Conservation (phyloP, 2,888 invertebrate species). For the Meghimatium bilineatum region DNA sequence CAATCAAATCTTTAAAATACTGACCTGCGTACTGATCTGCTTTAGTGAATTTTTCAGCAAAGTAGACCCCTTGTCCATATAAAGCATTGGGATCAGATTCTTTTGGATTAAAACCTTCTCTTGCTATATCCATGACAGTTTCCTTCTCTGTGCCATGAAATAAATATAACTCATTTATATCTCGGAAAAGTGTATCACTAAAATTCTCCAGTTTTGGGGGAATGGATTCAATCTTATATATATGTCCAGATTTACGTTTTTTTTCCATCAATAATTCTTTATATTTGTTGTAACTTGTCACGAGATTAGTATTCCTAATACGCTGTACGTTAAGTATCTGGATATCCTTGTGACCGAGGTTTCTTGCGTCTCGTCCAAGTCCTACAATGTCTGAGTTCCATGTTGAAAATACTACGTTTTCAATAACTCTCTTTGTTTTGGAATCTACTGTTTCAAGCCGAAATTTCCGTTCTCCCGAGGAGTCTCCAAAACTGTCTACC, state of each 20-base stretch:
- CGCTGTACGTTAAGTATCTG: neutral
- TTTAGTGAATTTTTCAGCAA: neutral
- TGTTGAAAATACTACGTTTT: neutral
- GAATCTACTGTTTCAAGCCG: neutral
- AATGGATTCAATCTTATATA: neutral
- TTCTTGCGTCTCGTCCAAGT: neutral
- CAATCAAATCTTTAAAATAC: neutral
- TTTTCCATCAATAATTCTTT: neutral
- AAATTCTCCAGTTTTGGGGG: neutral
- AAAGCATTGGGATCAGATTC: neutral
- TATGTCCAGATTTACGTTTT: neutral
- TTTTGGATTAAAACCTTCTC: neutral
- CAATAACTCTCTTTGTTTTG: neutral
- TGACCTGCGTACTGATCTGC: neutral
- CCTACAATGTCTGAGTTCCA: neutral
- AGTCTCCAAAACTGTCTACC: too few relatives aligned
- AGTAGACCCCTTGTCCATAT: conserved; percentile 1
- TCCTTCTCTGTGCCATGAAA: neutral
- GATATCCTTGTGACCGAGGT: neutral
- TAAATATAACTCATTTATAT: neutral
- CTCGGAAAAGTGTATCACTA: neutral
- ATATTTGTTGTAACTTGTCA: neutral
- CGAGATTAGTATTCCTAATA: neutral
- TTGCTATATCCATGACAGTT: neutral
- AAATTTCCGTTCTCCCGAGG: too few relatives aligned